Conservation (phyloP, 1,140 invertebrate genomes). For the Drosophila grimshawi region DNA sequence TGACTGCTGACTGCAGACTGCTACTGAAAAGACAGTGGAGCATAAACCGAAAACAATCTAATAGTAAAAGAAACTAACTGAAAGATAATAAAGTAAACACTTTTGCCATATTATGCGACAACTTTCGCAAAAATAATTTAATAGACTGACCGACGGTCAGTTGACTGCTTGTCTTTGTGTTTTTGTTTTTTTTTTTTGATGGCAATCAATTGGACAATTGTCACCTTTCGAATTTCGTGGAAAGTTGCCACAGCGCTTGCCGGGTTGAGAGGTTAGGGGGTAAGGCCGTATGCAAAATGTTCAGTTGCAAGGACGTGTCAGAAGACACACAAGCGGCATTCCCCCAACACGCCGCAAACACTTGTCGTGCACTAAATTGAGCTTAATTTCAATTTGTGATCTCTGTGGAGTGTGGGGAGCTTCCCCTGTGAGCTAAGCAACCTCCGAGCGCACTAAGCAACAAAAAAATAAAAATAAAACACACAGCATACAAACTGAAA, state of each 20-base stretch:
- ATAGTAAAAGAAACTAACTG: slow-evolving; percentile 75
- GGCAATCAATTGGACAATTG: slow-evolving; percentile 63
- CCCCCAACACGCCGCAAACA: slow-evolving; percentile 5
- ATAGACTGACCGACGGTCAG: slow-evolving; percentile 67
- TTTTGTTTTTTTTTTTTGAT: slow-evolving; percentile 18
- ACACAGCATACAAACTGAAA: slow-evolving; percentile 49
- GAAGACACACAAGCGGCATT: slow-evolving; percentile 17
- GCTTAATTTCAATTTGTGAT: slow-evolving; percentile 51
- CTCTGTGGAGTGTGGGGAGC: slow-evolving; percentile 20
- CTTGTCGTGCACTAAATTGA: slow-evolving; percentile 52
- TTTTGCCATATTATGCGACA: slow-evolving; percentile 78
- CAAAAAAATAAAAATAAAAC: slow-evolving; percentile 54
- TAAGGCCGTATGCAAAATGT: slow-evolving; percentile 31
- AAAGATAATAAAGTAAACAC: slow-evolving; percentile 75
- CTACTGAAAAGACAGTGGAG: background rate
- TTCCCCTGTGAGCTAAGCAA: slow-evolving; percentile 41
- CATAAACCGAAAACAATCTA: slow-evolving; percentile 65
- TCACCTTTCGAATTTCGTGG: slow-evolving; percentile 69
- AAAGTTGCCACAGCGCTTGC: slow-evolving; percentile 23
- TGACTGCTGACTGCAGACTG: slow-evolving; percentile 6
- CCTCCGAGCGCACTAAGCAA: slow-evolving; percentile 45
- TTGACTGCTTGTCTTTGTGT: slow-evolving; percentile 26
- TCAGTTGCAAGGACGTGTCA: slow-evolving; percentile 34
- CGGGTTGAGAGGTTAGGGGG: background rate
- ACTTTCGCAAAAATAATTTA: slow-evolving; percentile 81